A percentile compares a stretch with the other conserved stretches of the same genome.
These are phyloP conservation scores for Vespertilio murinus DNA, from an alignment of 2,797 vertebrate species.

Conservation along the genomic window DNA sequence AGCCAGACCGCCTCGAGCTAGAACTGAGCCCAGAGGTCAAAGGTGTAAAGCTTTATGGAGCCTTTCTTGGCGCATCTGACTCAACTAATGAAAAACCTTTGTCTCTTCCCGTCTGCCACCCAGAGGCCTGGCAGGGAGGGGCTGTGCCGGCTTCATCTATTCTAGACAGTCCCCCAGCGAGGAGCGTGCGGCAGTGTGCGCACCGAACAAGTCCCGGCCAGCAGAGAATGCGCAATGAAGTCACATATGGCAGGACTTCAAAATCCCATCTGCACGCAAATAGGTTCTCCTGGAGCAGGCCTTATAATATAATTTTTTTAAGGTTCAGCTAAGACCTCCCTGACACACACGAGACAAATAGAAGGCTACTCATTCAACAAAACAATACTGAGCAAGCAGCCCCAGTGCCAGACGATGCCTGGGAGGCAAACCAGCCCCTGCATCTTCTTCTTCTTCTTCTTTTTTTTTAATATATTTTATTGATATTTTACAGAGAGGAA, in stretches of 20 bases:
- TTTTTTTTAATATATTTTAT: too few species aligned
- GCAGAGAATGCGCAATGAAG: conserved; percentile 9
- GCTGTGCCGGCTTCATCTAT: background rate
- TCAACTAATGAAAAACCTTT: conserved; percentile 37
- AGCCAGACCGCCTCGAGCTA: background rate
- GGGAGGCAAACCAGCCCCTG: background rate
- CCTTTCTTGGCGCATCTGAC: background rate
- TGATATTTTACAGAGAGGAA: too few species aligned
- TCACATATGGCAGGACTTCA: conserved; percentile 40
- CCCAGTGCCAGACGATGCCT: background rate
- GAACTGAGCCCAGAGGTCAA: background rate
- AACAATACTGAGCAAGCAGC: background rate
- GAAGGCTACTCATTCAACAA: background rate
- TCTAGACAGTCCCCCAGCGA: conserved; percentile 4
- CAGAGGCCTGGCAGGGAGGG: conserved; percentile 10
- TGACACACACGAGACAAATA: background rate
- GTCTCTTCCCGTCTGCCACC: background rate
- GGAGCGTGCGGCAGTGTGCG: background rate
- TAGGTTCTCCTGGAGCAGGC: background rate
- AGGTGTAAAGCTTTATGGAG: background rate
- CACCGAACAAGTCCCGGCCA: conserved; percentile 18
- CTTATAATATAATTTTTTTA: background rate
- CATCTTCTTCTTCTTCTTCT: too few species aligned
- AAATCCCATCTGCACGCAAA: conserved; percentile 26
- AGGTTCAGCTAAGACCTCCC: conserved; percentile 12